A percentile compares a stretch with the other conserved stretches of the same genome.
Conservation (phyloP, 2,113 vertebrate species). For the Junco hyemalis region DNA sequence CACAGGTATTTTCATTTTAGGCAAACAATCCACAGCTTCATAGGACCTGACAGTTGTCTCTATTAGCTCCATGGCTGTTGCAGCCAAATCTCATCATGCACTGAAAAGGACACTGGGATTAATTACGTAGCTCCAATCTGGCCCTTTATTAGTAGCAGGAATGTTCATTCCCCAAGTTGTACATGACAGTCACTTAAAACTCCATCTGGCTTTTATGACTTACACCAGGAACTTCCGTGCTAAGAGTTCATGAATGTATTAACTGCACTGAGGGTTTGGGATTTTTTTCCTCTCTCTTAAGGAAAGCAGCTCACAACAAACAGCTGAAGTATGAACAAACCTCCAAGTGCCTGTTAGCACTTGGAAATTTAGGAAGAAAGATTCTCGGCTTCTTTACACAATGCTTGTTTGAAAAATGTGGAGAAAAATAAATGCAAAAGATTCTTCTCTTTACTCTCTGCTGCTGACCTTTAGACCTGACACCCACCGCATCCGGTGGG, state of each 20-base stretch:
- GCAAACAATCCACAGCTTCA: background rate
- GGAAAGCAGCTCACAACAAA: background rate
- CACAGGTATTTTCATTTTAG: background rate
- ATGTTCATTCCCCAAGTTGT: background rate
- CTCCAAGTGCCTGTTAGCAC: background rate
- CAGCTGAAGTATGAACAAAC: background rate
- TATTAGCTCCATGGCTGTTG: background rate
- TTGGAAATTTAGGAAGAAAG: background rate
- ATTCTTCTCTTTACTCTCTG: background rate
- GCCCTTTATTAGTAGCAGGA: slow-evolving; percentile 15
- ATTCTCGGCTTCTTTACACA: background rate
- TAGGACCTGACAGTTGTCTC: background rate
- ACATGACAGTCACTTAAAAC: slow-evolving; percentile 26
- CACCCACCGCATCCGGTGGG: slow-evolving; percentile 54
- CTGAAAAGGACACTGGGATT: slow-evolving; percentile 1
- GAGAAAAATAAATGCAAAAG: background rate
- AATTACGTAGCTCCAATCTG: slow-evolving; percentile 41
- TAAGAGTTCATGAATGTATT: background rate
- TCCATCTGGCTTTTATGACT: slow-evolving; percentile 55
- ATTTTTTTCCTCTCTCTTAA: background rate
- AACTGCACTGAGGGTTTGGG: background rate
- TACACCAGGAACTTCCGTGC: slow-evolving; percentile 20
- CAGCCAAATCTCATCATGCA: slow-evolving; percentile 18
- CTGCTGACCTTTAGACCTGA: slow-evolving; percentile 53
- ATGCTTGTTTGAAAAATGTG: background rate